A percentile compares a stretch with the other conserved stretches of the same genome.
phyloP scores from a whole-genome alignment of 1,140 invertebrate species.

The Heliconius hermathena region DNA sequence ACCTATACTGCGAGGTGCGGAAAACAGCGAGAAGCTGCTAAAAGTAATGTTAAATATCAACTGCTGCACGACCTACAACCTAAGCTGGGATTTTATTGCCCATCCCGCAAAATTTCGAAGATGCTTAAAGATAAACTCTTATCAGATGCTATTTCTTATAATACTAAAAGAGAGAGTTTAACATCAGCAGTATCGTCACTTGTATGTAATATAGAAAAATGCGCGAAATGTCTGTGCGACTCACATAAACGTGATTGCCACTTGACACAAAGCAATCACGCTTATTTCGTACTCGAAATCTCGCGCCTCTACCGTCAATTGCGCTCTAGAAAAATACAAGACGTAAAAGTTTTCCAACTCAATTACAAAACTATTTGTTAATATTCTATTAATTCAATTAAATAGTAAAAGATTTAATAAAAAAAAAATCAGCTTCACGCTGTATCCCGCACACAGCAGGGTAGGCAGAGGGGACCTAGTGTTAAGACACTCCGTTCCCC shows the following conservation, averaged over 20 bases:
- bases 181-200: background rate
- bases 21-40: background rate
- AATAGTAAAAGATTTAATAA: too few species aligned
- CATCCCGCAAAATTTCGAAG: background rate
- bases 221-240: conserved; percentile 3
- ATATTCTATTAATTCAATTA: conserved; percentile 1
- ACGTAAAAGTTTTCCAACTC: conserved; percentile 36
- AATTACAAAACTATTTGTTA: conserved; percentile 38
- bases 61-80: background rate
- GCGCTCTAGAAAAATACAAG: conserved; percentile 31
- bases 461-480: too few species aligned
- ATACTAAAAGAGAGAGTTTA: background rate
- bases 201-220: background rate
- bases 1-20: too few species aligned
- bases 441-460: too few species aligned
- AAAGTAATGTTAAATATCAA: background rate
- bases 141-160: background rate
- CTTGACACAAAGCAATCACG: conserved; percentile 42
- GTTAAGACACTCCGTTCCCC: too few species aligned
- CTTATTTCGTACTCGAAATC: conserved; percentile 37
- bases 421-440: too few species aligned
- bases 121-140: background rate
- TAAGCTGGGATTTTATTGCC: background rate
- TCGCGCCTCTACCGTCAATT: conserved; percentile 30
- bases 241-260: conserved; percentile 34